Base-by-base conservation (phyloP, 2,888 invertebrate genomes). In the Leistus spinibarbis region DNA sequence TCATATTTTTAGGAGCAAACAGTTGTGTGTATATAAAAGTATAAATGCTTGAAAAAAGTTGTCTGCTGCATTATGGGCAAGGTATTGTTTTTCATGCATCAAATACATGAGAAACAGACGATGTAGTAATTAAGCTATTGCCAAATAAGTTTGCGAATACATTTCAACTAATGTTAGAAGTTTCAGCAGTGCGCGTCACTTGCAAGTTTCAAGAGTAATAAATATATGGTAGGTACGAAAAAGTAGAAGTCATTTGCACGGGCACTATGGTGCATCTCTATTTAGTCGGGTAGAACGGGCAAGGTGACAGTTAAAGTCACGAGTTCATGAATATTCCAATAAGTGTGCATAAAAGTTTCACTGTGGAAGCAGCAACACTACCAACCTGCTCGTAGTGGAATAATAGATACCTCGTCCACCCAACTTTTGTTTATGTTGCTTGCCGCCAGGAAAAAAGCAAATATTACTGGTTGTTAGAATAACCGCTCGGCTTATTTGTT, bases 401-500 rank as follows among this genome's bases (percentile, higher is more conserved):
- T 40, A 40, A 40, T 40, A 40, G 40, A 40, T 40, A 40, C 5
- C 3, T 0, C 5, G 40, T 40, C 40, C 40, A 40, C 5, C 40
- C 40, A 40, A 40, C 10, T 40, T 40, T 40, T 40, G 40, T 40
- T 40, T 40, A 40, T 40, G 40, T 40, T 10, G 7, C 40, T 40
- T 40, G 40, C 40, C 40, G 40, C 13, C 2, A 40, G 40, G 40
- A 40, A 40, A 40, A 40, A 40, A 40, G 40, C 13, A 40, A 40
- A 40, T 40, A 40, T 57, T 9, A 16, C 57, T 57, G 57, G 9
- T 57, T 57, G 60, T 17, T 60, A 5, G 60, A 60, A 60, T 60
- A 60, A 60, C 19, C 60, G 60, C 13, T 17, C 20, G 60, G 16
- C 60, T 60, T 60, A 60, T 60, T 60, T 60, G 60, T 60, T 22